Evolutionary conservation across 2,113 vertebrate species (phyloP), one percentile per base, ranked within the genome.

Genomic region (Peromyscus leucopus): DNA sequence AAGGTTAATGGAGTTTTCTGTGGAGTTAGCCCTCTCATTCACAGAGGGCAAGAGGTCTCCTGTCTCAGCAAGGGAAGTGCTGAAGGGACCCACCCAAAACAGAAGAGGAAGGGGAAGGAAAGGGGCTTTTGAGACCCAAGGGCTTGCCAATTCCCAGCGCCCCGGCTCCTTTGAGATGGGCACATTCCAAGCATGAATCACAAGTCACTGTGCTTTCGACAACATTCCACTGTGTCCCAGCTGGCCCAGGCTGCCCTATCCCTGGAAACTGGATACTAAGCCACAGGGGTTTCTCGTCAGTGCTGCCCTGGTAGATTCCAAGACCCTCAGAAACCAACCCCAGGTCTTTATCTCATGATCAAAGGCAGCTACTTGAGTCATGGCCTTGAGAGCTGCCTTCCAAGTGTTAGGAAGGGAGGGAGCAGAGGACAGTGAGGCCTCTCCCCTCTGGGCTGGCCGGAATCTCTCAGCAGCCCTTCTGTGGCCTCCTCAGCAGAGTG

Each of bases 271-370:
- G 2, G 6, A 0, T 0, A 11, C 24, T 15, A 1, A 39, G 24
- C 22, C 13, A 1, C 17, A 2, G 17, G 39, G 4, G 4, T 7
- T 24, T 26, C 28, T 17, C 4, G 65, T 22, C 1, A 0, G 36
- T 42, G 31, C 7, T 31, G 63, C 1, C 80, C 11, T 2, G 6
- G 39, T 24, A 12, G 36, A 19, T 5, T 26, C 13, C 61, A 7
- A 1, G 7, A 72, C 75, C 83, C n/a, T 9, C 19, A 63, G 72
- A 59, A 59, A 15, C 72, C 57, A 2, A 5, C 4, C 84, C 63
- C 3, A 57, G 71, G 24, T 28, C 78, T 65, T 65, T 36, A 48
- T 7, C 92, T 33, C 57, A 0, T 0, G 4, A 75, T 13, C 91
- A 36, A 0, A 10, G 42, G 15, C 22, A 21, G 75, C 33, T 17